Base-by-base conservation (phyloP, 1,140 invertebrate species). In the roundworm (Caenorhabditis elegans) region DNA sequence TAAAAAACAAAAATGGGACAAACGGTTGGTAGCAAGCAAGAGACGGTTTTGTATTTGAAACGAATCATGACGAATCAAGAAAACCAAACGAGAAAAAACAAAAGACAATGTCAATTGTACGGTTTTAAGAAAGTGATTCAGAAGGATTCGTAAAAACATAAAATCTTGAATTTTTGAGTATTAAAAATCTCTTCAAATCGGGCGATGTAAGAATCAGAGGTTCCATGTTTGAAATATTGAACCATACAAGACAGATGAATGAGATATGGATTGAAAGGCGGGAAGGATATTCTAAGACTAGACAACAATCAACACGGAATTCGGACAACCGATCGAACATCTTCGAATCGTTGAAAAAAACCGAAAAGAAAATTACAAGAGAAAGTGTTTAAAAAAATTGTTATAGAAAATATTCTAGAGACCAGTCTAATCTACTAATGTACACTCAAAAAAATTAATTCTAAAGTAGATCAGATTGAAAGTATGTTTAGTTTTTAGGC, bases 211-310 rank as follows among this genome's bases (percentile, higher is more conserved):
- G n/a, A n/a, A n/a, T n/a, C n/a, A n/a, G n/a, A n/a, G n/a, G n/a
- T 53, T 34, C n/a, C 26, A 17, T 60, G 53, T 60, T 60, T 60
- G 53, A 31, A 60, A 60, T 31, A 60, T 60, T 60, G 53, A 60
- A 60, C 53, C 5, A 15, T n/a, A n/a, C n/a, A n/a, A n/a, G n/a
- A n/a, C n/a, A n/a, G 8, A 60, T 24, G 19, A 17, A 34, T 2
- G 19, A 31, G 53, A 60, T 4, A 22, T 34, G 26, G 5, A 17
- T 15, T 26, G 3, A n/a, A 28, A 60, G 34, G 28, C 15, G 3
- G 31, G 28, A 6, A 49, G n/a, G n/a, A 60, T 31, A 60, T 5
- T 10, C 26, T 3, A 60, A 60, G 53, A 31, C 31, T 31, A 60
- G 53, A 60, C 53, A 60, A 60, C 26, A 15, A 60, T 60, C 53